Evolutionary conservation across 2,113 vertebrate species (phyloP).

Genomic region (Sigmodon hispidus): DNA sequence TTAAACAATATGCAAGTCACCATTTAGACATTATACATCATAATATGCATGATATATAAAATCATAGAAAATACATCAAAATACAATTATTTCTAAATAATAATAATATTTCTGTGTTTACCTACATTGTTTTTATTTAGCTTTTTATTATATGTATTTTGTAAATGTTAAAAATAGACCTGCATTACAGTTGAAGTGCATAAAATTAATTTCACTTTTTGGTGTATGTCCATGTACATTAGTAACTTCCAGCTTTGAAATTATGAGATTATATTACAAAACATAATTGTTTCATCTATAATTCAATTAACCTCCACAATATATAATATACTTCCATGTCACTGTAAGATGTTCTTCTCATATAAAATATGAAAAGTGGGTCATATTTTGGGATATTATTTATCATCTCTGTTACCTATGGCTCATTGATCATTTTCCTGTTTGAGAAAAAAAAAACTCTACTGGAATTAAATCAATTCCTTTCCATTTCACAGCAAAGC

Average conservation of each 20-base stretch:
- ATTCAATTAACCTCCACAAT: conserved; percentile 30
- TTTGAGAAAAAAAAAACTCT: background rate
- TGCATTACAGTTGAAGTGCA: background rate
- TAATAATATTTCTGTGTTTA: background rate
- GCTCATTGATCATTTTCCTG: background rate
- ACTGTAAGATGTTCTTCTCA: conserved; percentile 18
- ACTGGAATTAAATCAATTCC: conserved; percentile 6
- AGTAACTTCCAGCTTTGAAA: conserved; percentile 39
- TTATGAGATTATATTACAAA: conserved; percentile 38
- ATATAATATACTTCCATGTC: conserved; percentile 37
- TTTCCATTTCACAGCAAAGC: conserved; percentile 38
- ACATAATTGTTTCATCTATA: conserved; percentile 60
- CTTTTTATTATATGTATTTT: background rate
- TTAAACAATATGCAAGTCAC: background rate
- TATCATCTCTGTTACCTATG: conserved; percentile 50
- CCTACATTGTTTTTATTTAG: background rate
- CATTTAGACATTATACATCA: background rate
- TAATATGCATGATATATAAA: background rate
- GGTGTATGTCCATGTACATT: background rate
- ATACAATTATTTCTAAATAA: background rate
- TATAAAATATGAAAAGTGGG: conserved; percentile 42
- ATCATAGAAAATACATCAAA: conserved; percentile 10
- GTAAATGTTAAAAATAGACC: conserved; percentile 31
- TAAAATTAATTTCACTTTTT: conserved; percentile 44
- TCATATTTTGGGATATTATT: conserved; percentile 27